Evolutionary conservation across 2,797 vertebrate species (phyloP), one percentile per base, ranked within the genome.

Genomic region (Halcyon chelicuti): DNA sequence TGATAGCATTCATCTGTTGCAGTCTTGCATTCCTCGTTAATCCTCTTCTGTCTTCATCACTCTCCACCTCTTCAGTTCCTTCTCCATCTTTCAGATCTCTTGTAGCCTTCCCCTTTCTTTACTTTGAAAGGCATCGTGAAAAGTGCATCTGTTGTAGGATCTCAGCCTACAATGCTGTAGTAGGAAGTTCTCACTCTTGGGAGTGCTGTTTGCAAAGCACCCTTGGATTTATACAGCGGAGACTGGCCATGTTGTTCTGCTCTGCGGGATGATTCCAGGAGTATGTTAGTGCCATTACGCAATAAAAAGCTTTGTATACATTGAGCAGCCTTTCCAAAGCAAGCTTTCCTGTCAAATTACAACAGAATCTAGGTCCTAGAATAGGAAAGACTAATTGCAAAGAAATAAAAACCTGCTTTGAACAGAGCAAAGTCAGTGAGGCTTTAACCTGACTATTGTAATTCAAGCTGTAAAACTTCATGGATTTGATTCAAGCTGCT

Each of bases 221-320:
- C 10, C 18, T 20, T 39, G 3, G 2, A 14, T 55, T 82, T 46
- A 15, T 62, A 15, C 13, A 44, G 42, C 33, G 39, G 58, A 82
- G 76, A 31, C n/a, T 28, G 57, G 23, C 57, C 1, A 0, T 31
- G n/a, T 33, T 0, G 0, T 70, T 61, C 26, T 2, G 0, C 19
- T n/a, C 51, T 35, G 51, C 29, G 60, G 61, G 39, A 35, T 76
- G 35, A 44, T 68, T 58, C 39, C 35, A 42, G 72, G 62, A 52
- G 46, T 29, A 12, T 7, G 12, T 66, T 55, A 31, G n/a, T 78
- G 61, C 57, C 21, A 4, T 72, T 58, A 33, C 28, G 33, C 63
- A 72, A 21, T 57, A 60, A 21, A 21, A 40, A 21, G 5, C 12
- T 77, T 81, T 63, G 26, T n/a, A 15, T 58, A 12, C 11, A 1